A percentile compares a stretch with the other conserved stretches of the same genome.
These are phyloP conservation scores for Chrosomus eos DNA, from an alignment of 2,797 vertebrate genomes.

Conservation along the genomic window DNA sequence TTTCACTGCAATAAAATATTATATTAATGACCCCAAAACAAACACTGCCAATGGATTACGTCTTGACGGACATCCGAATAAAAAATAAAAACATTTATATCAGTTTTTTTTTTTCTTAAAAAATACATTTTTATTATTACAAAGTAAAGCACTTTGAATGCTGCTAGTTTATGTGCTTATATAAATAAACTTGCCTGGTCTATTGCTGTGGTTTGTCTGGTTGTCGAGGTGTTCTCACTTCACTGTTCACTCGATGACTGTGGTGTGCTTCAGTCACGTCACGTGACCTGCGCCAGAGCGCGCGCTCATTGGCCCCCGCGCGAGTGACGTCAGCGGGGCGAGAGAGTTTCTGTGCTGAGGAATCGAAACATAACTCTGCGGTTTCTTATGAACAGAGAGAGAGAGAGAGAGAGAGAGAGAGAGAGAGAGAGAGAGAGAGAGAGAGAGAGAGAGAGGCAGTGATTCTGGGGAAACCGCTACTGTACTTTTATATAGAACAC, in stretches of 20 bases:
- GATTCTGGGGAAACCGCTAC: no score
- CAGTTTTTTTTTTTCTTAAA: no score
- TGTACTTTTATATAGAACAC: no score
- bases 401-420: no score
- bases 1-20: background rate
- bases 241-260: background rate
- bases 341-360: background rate
- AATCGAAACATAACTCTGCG: background rate
- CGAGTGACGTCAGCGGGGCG: background rate
- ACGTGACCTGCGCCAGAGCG: no score
- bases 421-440: no score
- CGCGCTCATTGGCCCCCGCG: background rate
- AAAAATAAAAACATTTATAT: no score
- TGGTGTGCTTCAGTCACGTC: no score
- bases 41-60: background rate
- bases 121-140: no score
- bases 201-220: fast-evolving
- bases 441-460: no score
- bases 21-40: background rate
- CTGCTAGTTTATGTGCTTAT: background rate
- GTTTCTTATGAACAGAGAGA: background rate
- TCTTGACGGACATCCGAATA: background rate
- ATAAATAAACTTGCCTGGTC: background rate
- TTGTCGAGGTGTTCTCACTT: no score
- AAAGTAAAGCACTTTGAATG: background rate